Base-by-base conservation (phyloP, 1,140 invertebrate species). In the Danaus plexippus region DNA sequence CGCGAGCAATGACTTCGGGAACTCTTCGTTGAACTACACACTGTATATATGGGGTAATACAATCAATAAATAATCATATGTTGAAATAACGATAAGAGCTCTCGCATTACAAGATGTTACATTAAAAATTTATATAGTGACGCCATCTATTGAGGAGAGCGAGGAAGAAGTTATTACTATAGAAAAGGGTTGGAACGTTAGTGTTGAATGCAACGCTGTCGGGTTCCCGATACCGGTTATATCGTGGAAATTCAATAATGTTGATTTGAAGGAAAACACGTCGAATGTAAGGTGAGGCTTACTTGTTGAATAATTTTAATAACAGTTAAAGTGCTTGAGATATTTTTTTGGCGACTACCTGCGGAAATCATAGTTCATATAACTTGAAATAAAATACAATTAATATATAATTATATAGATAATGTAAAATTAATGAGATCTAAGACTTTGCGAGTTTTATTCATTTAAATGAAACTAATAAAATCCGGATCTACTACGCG, bases 21-120 rank as follows among this genome's bases (percentile, higher is more conserved):
- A 71, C 9, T 54, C 64, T 0, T 71, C 65, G 9, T 49, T 74
- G 13, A 69, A 70, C 9, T 87, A 77, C 60, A 65, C 69, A 0
- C 52, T 88, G 9, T 75, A 75, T 42, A 63, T 88, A 41, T 88
- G 82, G 80, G 75, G 86, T 88, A 71, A 77, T 69, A n/a, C n/a
- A 61, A 43, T 15, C 1, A 4, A 13, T 41, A 44, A 6, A 11
- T 5, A 45, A 12, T 53, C 32, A 43, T 15, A 4, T 18, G 42
- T 52, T 18, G 13, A 52, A 9, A 4, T 43, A 52, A 43, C 32
- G 11, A 18, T 43, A 43, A 4, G 6, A 5, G 5, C 22, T 32
- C 18, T 22, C 18, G 15, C 9, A 43, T 52, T 18, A 52, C 2
- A 13, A 15, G 1, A 1, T 4, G 11, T 47, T 47, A 3, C 15